Evolutionary conservation across 2,797 vertebrate species (phyloP).

Genomic region (Pseudochromis fuscus): DNA sequence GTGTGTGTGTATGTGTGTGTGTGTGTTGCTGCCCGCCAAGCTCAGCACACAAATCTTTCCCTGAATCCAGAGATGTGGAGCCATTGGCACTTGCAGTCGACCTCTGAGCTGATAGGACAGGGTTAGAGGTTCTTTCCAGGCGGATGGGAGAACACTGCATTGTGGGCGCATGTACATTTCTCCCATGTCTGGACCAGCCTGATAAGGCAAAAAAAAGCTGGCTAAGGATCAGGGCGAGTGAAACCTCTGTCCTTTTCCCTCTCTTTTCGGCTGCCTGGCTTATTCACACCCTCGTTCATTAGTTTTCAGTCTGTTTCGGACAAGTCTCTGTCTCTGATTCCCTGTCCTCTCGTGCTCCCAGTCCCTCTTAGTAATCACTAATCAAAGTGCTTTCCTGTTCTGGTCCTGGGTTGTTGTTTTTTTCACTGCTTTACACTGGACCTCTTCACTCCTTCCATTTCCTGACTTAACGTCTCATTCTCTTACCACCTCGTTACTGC

Average conservation of each 20-base stretch:
- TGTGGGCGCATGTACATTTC: constrained; percentile 64
- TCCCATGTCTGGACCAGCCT: constrained; percentile 71
- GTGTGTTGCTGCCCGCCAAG: constrained; percentile 11
- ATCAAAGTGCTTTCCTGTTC: constrained; percentile 37
- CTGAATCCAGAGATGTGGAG: constrained; percentile 50
- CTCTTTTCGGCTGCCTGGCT: constrained; percentile 36
- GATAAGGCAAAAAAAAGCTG: constrained; percentile 79
- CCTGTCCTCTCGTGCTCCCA: constrained; percentile 11
- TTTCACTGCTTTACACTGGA: constrained; percentile 27
- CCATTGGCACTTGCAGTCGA: constrained; percentile 49
- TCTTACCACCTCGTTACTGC: constrained; percentile 55
- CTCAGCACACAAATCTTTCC: constrained; percentile 28
- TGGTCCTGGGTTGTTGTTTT: constrained; percentile 30
- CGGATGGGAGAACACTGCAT: constrained; percentile 59
- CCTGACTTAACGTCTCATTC: constrained; percentile 42
- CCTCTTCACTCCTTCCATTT: constrained; percentile 34
- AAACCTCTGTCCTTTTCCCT: constrained; percentile 57
- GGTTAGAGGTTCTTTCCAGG: constrained; percentile 67
- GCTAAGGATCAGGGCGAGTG: constrained; percentile 65
- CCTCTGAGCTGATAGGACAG: constrained; percentile 64
- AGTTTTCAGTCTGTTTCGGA: constrained; percentile 55
- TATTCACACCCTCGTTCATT: constrained; percentile 52
- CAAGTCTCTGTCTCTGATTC: constrained; percentile 32
- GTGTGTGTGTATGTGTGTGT: constrained; percentile 3
- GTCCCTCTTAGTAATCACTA: constrained; percentile 41